Percentiles rank a stretch among this genome's conserved stretches.
Evolutionary conservation across 2,797 vertebrate species (phyloP).

Genomic region (Hybognathus amarus): DNA sequence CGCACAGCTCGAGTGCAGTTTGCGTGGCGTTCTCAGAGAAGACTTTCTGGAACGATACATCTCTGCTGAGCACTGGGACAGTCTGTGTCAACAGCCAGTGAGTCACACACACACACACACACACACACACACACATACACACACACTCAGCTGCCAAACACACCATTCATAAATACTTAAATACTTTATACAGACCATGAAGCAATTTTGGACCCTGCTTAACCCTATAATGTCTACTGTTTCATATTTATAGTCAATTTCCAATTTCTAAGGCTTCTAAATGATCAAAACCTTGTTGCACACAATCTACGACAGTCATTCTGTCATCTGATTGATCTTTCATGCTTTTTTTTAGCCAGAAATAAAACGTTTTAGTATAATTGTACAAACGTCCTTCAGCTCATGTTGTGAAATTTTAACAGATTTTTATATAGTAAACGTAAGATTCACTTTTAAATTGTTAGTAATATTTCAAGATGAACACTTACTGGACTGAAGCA

Average conservation of each 20-base stretch:
- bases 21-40: conserved; percentile 79
- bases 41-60: conserved; percentile 76
- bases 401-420: too few species aligned
- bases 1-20: conserved; percentile 75
- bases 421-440: too few species aligned
- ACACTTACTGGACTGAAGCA: too few species aligned
- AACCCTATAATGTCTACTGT: not conserved
- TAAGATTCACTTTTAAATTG: too few species aligned
- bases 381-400: not conserved
- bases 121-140: not conserved
- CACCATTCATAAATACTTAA: not conserved
- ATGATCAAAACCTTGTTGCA: not conserved
- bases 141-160: not conserved
- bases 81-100: conserved; percentile 70
- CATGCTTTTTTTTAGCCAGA: too few species aligned
- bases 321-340: not conserved
- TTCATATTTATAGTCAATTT: not conserved
- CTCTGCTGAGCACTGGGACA: conserved; percentile 77
- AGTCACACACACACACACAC: conserved; percentile 53
- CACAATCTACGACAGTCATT: not conserved
- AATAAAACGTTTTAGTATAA: too few species aligned
- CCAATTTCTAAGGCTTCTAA: not conserved
- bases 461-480: too few species aligned
- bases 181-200: not conserved
- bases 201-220: not conserved